Conservation (phyloP, 2,113 vertebrate genomes). For the Paradoxurus hermaphroditus region DNA sequence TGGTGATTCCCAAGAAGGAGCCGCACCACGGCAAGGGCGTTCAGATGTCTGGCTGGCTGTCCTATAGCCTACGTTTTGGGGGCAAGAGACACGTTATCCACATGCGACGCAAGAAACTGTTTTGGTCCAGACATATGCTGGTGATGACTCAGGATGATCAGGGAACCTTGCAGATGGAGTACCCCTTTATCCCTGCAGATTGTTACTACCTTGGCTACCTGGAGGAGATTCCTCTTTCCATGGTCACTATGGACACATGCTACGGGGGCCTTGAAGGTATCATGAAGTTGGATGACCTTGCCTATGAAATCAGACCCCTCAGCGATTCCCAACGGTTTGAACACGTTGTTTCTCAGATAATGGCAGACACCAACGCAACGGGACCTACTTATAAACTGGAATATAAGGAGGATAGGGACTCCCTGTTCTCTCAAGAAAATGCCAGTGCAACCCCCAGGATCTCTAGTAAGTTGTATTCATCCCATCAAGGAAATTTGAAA, state of each 20-base stretch:
- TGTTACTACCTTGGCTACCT: slow-evolving; percentile 73
- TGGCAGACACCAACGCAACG: accelerated
- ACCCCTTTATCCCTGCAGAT: too few relatives aligned
- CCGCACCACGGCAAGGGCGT: neutral
- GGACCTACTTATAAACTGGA: neutral
- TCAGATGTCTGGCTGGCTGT: neutral
- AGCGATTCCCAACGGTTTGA: slow-evolving; percentile 37
- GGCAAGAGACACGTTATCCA: too few relatives aligned
- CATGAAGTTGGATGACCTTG: slow-evolving; percentile 61
- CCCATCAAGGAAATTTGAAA: accelerated
- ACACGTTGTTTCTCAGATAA: slow-evolving; percentile 72
- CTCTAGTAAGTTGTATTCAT: neutral
- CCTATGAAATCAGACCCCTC: slow-evolving; percentile 77
- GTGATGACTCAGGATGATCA: too few relatives aligned
- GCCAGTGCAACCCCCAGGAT: neutral
- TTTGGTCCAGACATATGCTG: too few relatives aligned
- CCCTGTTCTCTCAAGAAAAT: neutral
- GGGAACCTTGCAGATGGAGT: too few relatives aligned
- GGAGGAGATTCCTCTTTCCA: slow-evolving; percentile 67
- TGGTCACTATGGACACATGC: slow-evolving; percentile 70
- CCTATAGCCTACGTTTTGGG: slow-evolving; percentile 60
- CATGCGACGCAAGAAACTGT: too few relatives aligned
- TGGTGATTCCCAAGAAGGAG: slow-evolving; percentile 64
- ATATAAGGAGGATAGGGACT: neutral
- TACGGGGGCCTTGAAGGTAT: slow-evolving; percentile 58